These are phyloP conservation scores for Platycheirus albimanus DNA, from an alignment of 2,888 invertebrate genomes.

Conservation along the genomic window DNA sequence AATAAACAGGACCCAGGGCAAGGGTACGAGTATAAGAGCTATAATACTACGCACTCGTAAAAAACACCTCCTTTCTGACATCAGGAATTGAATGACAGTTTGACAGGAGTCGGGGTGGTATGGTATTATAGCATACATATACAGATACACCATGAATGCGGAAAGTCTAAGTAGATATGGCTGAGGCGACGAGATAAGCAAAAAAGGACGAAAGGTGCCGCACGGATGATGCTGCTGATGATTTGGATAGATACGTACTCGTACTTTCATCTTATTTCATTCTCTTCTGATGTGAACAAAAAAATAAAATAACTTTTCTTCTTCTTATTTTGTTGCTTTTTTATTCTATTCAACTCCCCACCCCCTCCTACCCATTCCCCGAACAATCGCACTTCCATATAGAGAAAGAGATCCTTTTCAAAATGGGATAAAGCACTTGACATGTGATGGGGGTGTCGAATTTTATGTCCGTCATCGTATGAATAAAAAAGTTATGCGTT, in stretches of 20 bases:
- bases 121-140: conserved; percentile 8
- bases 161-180: conserved; percentile 50
- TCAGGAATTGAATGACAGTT: conserved; percentile 73
- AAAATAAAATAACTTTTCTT: conserved; percentile 6
- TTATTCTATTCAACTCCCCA: conserved; percentile 38
- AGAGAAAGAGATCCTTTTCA: conserved; percentile 66
- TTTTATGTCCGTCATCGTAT: conserved; percentile 76
- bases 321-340: conserved; percentile 50
- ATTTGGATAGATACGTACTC: conserved; percentile 72
- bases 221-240: conserved; percentile 73
- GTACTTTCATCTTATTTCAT: conserved; percentile 69
- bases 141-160: conserved; percentile 34
- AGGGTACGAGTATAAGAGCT: conserved; percentile 32
- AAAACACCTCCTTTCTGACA: conserved; percentile 64
- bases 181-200: conserved; percentile 71
- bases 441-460: conserved; percentile 76
- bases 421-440: conserved; percentile 74
- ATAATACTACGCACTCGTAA: conserved; percentile 62
- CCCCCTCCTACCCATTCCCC: too few species aligned
- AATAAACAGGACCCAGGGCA: conserved; percentile 38
- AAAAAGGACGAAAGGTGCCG: conserved; percentile 72
- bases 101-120: conserved; percentile 55
- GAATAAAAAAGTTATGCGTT: conserved; percentile 75
- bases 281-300: conserved; percentile 33
- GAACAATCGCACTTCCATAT: conserved; percentile 3